Conservation (phyloP, 2,113 vertebrate genomes). For the Apaloderma vittatum region DNA sequence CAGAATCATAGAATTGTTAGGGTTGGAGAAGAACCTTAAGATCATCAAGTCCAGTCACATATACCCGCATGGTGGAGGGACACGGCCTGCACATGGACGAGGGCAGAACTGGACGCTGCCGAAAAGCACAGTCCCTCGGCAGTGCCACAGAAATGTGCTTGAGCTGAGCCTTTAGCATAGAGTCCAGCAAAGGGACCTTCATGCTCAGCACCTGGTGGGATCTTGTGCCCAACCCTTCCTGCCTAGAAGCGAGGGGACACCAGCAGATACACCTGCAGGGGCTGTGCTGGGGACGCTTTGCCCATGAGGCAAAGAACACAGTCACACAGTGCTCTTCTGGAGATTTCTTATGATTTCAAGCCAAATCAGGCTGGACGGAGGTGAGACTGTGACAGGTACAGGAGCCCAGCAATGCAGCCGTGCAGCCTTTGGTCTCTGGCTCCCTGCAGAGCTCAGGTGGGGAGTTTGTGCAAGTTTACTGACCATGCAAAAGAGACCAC, state of each 20-base stretch:
- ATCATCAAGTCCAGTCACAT: too few relatives aligned
- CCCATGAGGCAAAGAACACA: not conserved
- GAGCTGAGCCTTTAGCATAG: not conserved
- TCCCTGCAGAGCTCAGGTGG: not conserved
- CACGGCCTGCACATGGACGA: not conserved
- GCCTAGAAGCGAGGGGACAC: accelerated
- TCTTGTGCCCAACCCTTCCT: not conserved
- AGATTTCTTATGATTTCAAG: not conserved
- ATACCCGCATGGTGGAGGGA: not conserved
- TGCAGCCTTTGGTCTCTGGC: not conserved
- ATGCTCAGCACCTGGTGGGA: accelerated
- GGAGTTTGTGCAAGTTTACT: not conserved
- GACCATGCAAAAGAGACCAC: not conserved
- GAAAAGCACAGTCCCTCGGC: not conserved
- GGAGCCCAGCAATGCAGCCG: not conserved
- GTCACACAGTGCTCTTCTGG: not conserved
- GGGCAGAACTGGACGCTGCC: accelerated
- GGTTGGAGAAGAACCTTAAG: too few relatives aligned
- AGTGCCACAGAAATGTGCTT: not conserved
- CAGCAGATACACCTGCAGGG: not conserved
- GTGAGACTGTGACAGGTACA: not conserved
- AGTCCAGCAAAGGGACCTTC: not conserved
- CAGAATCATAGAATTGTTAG: not conserved
- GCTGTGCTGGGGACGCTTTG: not conserved
- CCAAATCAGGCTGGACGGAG: not conserved